phyloP scores from a whole-genome alignment of 2,113 vertebrate genomes.

The Apteryx owenii region DNA sequence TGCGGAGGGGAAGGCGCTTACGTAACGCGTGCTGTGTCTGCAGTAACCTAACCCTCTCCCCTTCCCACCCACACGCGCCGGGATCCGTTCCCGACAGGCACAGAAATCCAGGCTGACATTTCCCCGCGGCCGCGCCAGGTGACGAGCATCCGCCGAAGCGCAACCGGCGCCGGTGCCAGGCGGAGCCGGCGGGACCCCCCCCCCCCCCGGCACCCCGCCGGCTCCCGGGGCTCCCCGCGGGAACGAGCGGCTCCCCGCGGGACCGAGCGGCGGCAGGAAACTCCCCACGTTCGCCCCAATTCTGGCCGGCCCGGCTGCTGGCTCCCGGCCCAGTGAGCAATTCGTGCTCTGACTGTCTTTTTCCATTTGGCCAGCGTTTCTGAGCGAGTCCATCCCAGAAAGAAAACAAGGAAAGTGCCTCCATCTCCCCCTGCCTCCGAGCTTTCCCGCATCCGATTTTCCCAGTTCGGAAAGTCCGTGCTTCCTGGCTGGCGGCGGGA shows the following conservation, averaged over 20 bases:
- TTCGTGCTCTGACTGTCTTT: constrained; percentile 46
- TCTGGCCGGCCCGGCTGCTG: not conserved
- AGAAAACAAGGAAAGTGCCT: constrained; percentile 52
- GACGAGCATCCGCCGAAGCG: not conserved
- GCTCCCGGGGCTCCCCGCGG: not conserved
- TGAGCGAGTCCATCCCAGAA: not conserved
- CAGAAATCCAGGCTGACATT: not conserved
- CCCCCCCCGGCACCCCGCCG: too few relatives aligned
- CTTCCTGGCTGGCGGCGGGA: not conserved
- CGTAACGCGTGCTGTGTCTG: fast-evolving
- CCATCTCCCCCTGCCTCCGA: not conserved
- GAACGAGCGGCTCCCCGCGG: not conserved
- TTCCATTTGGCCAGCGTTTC: constrained; percentile 18
- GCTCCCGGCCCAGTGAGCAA: not conserved
- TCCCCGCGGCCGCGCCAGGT: not conserved
- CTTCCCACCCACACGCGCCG: fast-evolving
- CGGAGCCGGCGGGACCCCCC: not conserved
- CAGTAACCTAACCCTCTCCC: not conserved
- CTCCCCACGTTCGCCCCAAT: constrained; percentile 30
- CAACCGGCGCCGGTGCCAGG: fast-evolving
- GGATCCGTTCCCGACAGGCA: not conserved
- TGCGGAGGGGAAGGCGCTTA: fast-evolving
- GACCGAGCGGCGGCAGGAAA: not conserved
- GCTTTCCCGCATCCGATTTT: not conserved
- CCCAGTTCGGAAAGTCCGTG: constrained; percentile 32